Evolutionary conservation across 1,140 invertebrate species (phyloP).

Genomic region (Dermatophagoides farinae): DNA sequence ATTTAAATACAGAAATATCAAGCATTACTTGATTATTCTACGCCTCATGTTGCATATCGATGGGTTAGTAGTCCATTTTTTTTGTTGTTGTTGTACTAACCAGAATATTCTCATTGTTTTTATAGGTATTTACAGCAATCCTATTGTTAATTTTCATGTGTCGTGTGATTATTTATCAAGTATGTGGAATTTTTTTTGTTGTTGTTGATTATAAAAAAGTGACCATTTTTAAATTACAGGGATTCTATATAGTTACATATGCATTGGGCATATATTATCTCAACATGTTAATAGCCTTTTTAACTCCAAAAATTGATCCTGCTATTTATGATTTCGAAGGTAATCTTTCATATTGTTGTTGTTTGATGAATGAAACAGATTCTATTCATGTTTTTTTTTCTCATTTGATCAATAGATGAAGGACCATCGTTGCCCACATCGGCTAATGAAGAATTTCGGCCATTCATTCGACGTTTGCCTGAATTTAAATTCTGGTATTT

Average conservation of each 20-base stretch:
- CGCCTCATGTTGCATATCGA: conserved; percentile 30
- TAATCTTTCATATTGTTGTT: not conserved
- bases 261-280: conserved; percentile 95
- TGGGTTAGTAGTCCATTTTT: conserved; percentile 25
- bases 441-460: conserved; percentile 89
- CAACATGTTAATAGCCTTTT: conserved; percentile 97
- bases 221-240: conserved; percentile 41
- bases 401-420: conserved; percentile 34
- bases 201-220: not conserved
- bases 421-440: conserved; percentile 81
- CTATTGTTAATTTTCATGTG: conserved; percentile 27
- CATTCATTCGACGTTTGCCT: conserved; percentile 88
- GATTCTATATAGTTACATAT: conserved; percentile 99
- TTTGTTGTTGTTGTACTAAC: not conserved
- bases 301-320: conserved; percentile 97
- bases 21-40: conserved; percentile 33
- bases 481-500: conserved; percentile 96
- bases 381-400: conserved; percentile 7
- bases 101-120: not conserved
- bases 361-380: not conserved
- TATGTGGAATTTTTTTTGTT: conserved; percentile 16
- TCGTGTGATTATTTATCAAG: conserved; percentile 23
- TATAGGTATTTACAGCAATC: conserved; percentile 23
- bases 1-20: conserved; percentile 34
- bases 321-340: conserved; percentile 51